phyloP scores from a whole-genome alignment of 2,797 vertebrate species.

The Staurois parvus region DNA sequence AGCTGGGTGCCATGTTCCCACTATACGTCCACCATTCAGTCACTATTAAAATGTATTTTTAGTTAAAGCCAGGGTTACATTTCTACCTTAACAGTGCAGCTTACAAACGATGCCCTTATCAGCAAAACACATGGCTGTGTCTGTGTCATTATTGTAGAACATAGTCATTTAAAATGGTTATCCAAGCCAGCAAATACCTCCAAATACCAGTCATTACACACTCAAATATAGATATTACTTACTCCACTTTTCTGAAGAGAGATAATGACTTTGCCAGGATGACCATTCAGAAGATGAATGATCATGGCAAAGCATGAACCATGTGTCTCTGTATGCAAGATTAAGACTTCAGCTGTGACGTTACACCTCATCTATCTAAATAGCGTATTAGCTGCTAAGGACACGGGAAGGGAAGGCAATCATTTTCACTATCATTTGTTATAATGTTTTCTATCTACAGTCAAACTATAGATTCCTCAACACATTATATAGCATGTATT shows the following conservation, averaged over 20 bases:
- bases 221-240: slow-evolving; percentile 40
- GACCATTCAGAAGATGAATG: slow-evolving; percentile 37
- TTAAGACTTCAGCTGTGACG: slow-evolving; percentile 35
- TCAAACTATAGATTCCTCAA: background rate
- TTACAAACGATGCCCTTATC: background rate
- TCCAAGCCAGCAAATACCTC: slow-evolving; percentile 10
- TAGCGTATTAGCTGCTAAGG: slow-evolving; percentile 12
- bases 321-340: slow-evolving; percentile 31
- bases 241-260: background rate
- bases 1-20: no score
- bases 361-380: slow-evolving; percentile 44
- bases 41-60: no score
- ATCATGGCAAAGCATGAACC: slow-evolving; percentile 14
- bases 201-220: slow-evolving; percentile 4
- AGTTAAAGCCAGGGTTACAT: no score
- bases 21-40: no score
- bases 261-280: slow-evolving; percentile 31
- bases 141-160: background rate
- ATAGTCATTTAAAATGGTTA: background rate
- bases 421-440: slow-evolving; percentile 25
- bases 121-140: background rate
- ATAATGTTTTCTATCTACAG: background rate
- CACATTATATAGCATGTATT: background rate
- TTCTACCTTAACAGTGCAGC: no score
- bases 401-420: slow-evolving; percentile 21